Evolutionary conservation across 2,888 invertebrate genomes (phyloP).

Genomic region (Dicyrtoma fusca): DNA sequence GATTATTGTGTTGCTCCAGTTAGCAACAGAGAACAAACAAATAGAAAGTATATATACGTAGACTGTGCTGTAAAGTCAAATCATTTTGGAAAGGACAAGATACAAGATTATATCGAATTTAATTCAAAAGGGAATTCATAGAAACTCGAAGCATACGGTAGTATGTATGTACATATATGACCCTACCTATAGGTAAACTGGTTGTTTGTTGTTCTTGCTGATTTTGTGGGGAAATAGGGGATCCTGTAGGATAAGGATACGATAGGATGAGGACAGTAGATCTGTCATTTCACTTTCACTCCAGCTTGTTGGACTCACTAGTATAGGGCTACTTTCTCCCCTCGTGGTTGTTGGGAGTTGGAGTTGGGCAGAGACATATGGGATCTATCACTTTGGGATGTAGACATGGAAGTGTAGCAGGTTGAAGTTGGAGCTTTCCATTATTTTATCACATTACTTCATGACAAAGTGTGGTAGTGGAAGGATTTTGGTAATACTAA

Average conservation of each 20-base stretch:
- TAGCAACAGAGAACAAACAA: no score
- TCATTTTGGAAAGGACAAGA: not conserved
- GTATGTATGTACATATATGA: not conserved
- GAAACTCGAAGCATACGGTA: not conserved
- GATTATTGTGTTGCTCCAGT: no score
- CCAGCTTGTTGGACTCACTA: no score
- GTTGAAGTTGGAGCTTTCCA: no score
- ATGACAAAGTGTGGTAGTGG: not conserved
- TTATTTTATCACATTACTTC: no score
- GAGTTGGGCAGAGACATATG: not conserved
- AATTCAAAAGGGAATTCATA: constrained; percentile 30
- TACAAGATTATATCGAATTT: constrained; percentile 18
- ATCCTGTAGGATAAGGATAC: no score
- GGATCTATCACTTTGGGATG: no score
- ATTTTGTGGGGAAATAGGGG: not conserved
- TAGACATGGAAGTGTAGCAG: no score
- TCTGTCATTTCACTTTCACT: no score
- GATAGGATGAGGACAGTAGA: no score
- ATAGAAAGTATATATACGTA: not conserved
- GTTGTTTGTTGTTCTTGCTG: constrained; percentile 13
- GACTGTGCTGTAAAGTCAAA: not conserved
- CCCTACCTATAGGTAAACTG: no score
- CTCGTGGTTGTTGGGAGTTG: not conserved
- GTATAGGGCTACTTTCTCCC: no score
- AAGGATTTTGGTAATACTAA: not conserved